Conservation (phyloP, 1,140 invertebrate species). For the Druon quercuslanigerum region DNA sequence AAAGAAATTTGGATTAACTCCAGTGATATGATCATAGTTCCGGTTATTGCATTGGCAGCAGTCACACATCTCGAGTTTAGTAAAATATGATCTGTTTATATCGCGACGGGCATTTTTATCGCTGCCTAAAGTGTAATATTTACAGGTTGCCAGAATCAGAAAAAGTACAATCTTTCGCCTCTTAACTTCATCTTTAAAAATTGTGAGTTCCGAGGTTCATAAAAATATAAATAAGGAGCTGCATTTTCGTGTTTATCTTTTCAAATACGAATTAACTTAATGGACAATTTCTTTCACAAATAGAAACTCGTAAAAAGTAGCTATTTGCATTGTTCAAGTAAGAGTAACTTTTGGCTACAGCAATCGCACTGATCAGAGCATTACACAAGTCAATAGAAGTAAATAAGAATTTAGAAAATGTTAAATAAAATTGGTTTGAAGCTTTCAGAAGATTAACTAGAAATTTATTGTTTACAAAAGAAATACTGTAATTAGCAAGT, state of each 20-base stretch:
- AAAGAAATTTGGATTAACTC: constrained; percentile 58
- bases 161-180: constrained; percentile 2
- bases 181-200: constrained; percentile 20
- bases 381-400: not conserved
- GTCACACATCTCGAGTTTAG: constrained; percentile 47
- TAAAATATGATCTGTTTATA: constrained; percentile 52
- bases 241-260: not conserved
- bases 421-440: not conserved
- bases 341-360: not conserved
- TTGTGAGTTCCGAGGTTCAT: not conserved
- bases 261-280: not conserved
- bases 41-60: constrained; percentile 56
- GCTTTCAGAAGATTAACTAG: too few species aligned
- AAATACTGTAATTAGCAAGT: too few species aligned
- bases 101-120: constrained; percentile 56
- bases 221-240: constrained; percentile 8
- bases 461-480: too few species aligned
- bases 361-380: not conserved
- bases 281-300: not conserved
- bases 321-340: not conserved
- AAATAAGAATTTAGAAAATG: not conserved
- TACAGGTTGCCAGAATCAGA: constrained; percentile 46
- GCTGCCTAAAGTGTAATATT: constrained; percentile 43
- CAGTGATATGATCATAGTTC: constrained; percentile 63
- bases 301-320: not conserved